These are phyloP conservation scores for Merodon equestris DNA, from an alignment of 2,888 invertebrate genomes.

Conservation along the genomic window DNA sequence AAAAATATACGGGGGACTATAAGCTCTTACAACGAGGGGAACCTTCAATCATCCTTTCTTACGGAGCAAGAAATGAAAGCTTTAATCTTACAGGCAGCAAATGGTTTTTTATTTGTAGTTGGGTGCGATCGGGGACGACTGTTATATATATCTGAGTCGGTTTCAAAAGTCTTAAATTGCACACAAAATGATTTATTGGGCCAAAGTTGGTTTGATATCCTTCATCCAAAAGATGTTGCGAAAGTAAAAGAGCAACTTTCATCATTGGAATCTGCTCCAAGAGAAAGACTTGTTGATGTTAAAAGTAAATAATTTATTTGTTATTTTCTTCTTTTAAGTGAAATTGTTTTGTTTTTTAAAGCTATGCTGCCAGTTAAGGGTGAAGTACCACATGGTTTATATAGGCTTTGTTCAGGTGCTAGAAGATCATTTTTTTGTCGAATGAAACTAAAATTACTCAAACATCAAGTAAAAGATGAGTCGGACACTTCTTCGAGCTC, in stretches of 20 bases:
- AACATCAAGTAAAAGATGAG: constrained; percentile 86
- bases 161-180: constrained; percentile 89
- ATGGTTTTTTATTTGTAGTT: constrained; percentile 94
- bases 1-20: constrained; percentile 87
- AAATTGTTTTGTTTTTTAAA: constrained; percentile 74
- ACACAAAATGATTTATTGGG: constrained; percentile 92
- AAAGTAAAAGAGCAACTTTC: constrained; percentile 97
- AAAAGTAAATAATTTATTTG: constrained; percentile 83
- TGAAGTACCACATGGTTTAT: constrained; percentile 87
- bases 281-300: constrained; percentile 94
- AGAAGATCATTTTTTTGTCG: constrained; percentile 95
- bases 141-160: constrained; percentile 93
- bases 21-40: constrained; percentile 86
- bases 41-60: constrained; percentile 89
- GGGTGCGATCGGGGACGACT: constrained; percentile 95
- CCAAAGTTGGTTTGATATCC: constrained; percentile 95
- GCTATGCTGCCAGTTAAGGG: constrained; percentile 95
- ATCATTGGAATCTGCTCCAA: constrained; percentile 91
- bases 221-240: constrained; percentile 96
- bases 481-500: constrained; percentile 78
- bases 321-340: neutral
- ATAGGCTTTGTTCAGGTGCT: constrained; percentile 91
- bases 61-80: constrained; percentile 93
- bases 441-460: constrained; percentile 88
- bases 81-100: constrained; percentile 91